Percentiles rank a stretch among this genome's conserved stretches.
These are phyloP conservation scores for Anser brachyrhynchus DNA, from an alignment of 2,113 vertebrate species.

Conservation along the genomic window DNA sequence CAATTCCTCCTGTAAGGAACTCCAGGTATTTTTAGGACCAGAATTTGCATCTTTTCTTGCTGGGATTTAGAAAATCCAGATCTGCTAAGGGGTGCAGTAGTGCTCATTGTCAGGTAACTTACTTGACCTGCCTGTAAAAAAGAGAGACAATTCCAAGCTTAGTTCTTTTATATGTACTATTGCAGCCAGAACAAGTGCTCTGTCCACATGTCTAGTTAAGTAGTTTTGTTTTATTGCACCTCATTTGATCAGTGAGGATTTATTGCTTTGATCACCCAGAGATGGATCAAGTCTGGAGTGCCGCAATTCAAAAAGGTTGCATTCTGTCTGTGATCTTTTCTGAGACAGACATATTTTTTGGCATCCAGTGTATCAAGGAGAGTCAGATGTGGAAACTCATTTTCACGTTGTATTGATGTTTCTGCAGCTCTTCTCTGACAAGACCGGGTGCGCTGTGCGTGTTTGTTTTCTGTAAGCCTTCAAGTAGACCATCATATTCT, in stretches of 20 bases:
- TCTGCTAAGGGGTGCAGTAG: not conserved
- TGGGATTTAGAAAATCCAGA: not conserved
- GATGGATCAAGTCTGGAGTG: not conserved
- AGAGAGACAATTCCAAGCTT: not conserved
- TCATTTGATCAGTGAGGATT: not conserved
- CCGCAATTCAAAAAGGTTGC: not conserved
- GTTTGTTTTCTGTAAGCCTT: constrained; percentile 1
- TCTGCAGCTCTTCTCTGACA: not conserved
- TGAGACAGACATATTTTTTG: not conserved
- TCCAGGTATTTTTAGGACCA: not conserved
- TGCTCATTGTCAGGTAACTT: not conserved
- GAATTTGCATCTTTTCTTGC: not conserved
- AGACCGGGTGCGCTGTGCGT: not conserved
- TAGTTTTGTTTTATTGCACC: not conserved
- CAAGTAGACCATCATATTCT: not conserved
- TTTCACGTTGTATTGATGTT: not conserved
- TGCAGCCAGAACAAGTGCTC: not conserved
- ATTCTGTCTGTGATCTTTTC: not conserved
- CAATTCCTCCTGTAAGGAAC: not conserved
- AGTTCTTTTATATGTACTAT: not conserved
- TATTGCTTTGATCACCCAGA: not conserved
- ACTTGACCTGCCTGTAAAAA: not conserved
- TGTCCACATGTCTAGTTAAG: not conserved
- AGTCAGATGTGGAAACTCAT: not conserved
- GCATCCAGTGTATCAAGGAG: not conserved